Evolutionary conservation across 2,888 invertebrate species (phyloP), one percentile per base, ranked within the genome.

Genomic region (Yponomeuta malinellus): DNA sequence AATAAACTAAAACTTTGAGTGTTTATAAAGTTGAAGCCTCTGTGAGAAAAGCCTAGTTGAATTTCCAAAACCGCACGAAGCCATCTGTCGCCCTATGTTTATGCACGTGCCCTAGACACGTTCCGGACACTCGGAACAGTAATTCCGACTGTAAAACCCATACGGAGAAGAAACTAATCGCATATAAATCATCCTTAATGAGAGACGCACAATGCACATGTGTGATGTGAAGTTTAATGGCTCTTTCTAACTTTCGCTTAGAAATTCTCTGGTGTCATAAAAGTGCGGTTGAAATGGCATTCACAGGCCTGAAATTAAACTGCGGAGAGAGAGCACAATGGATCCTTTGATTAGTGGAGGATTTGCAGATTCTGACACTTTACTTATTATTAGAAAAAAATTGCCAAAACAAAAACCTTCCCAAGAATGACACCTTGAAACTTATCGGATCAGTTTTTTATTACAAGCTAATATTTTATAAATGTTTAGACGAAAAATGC

Each of bases 111-210:
- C 48, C 68, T 68, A 52, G 29, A 52, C 48, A 68, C 48, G 68
- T 52, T 52, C 68, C 23, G 48, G 12, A 12, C 52, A 31, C 23
- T 48, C 12, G 10, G 52, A 33, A 73, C 72, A 74, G 75, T 74
- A 74, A 77, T 76, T 76, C 73, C 70, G 71, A 73, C 72, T 75
- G 73, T 70, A 70, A 63, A 66, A 74, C 76, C 77, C 76, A 74
- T 72, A 76, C 73, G 75, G 73, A 75, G 76, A 76, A 77, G 76
- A 76, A 77, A 79, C 76, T 81, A 81, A 83, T 80, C 79, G 81
- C 79, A 76, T 75, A 81, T 83, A 83, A 82, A 83, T 83, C 78
- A 79, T 74, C 72, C 73, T 73, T 71, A 74, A 77, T 76, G 68
- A 68, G 68, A 52, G 48, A 52, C 67, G 67, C 68, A 68, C 68